These are phyloP conservation scores for Paracentrotus lividus DNA, from an alignment of 53 echinoderm and acorn worm genomes.

Conservation along the genomic window DNA sequence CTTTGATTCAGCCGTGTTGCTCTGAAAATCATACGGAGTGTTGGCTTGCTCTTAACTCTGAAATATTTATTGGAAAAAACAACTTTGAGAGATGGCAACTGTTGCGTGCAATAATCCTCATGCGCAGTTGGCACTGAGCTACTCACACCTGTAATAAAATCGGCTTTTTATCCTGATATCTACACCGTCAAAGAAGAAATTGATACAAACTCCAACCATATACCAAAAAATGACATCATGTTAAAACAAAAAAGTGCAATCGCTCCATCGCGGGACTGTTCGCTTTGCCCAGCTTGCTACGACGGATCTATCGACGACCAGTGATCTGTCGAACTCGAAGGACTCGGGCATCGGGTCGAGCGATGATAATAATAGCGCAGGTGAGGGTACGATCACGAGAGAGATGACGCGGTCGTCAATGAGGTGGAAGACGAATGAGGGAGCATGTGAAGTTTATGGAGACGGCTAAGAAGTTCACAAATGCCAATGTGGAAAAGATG, in stretches of 20 bases:
- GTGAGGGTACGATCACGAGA: neutral
- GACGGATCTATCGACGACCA: conserved; percentile 39
- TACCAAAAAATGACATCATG: neutral
- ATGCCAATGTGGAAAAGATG: conserved; percentile 36
- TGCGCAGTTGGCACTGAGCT: conserved; percentile 40
- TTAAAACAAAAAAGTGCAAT: conserved; percentile 43
- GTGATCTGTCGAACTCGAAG: conserved; percentile 59
- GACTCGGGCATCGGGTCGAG: conserved; percentile 61
- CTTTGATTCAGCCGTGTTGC: neutral
- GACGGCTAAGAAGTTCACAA: conserved; percentile 46
- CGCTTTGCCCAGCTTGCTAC: conserved; percentile 41
- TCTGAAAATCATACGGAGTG: neutral
- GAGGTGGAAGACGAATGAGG: conserved; percentile 53
- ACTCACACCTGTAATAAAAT: conserved; percentile 54
- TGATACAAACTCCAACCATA: conserved; percentile 38
- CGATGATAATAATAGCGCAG: conserved; percentile 21
- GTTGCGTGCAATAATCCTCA: conserved; percentile 33
- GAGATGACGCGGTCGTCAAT: neutral
- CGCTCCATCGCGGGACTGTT: conserved; percentile 43
- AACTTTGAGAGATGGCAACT: conserved; percentile 21
- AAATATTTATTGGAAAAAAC: neutral
- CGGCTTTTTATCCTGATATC: conserved; percentile 50
- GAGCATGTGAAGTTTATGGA: conserved; percentile 14
- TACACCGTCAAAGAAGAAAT: conserved; percentile 58
- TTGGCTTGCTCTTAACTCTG: neutral